phyloP scores from a whole-genome alignment of 2,888 invertebrate species.

The Masnerella sp. region DNA sequence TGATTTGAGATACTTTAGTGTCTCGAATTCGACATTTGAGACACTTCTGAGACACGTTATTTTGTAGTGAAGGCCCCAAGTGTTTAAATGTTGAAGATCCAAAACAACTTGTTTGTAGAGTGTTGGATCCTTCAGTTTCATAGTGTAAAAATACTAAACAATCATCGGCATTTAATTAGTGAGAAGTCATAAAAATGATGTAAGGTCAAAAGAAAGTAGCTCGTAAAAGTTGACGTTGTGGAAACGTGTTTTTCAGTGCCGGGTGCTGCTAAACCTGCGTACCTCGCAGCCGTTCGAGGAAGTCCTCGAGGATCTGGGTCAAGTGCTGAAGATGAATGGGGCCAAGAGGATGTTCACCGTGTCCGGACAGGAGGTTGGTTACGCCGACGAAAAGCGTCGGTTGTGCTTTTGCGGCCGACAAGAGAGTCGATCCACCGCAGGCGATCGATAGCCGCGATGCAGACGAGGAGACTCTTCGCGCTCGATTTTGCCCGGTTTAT shows the following conservation, averaged over 20 bases:
- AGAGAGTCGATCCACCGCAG: conserved; percentile 53
- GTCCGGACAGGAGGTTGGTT: conserved; percentile 90
- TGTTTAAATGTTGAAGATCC: too few species aligned
- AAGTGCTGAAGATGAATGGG: conserved; percentile 93
- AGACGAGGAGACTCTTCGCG: conserved; percentile 55
- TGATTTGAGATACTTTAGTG: too few species aligned
- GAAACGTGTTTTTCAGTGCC: conserved; percentile 82
- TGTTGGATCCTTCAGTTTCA: too few species aligned
- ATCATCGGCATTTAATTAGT: too few species aligned
- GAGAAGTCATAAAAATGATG: conserved; percentile 16
- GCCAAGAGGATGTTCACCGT: conserved; percentile 95
- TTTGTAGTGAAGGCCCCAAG: too few species aligned
- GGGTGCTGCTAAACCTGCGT: conserved; percentile 92
- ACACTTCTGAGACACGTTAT: too few species aligned
- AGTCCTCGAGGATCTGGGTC: conserved; percentile 94
- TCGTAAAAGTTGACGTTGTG: conserved; percentile 13
- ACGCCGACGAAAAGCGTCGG: conserved; percentile 25
- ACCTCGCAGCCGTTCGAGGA: conserved; percentile 97
- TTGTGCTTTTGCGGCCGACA: conserved; percentile 49
- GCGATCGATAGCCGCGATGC: conserved; percentile 57
- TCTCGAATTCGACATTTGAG: too few species aligned
- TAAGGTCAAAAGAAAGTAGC: conserved; percentile 33
- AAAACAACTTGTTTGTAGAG: too few species aligned
- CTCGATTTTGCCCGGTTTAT: conserved; percentile 66
- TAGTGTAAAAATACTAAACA: too few species aligned